Percentiles rank a stretch among this genome's conserved stretches.
Conservation (phyloP, 2,113 vertebrate genomes). For the Peromyscus polionotus region DNA sequence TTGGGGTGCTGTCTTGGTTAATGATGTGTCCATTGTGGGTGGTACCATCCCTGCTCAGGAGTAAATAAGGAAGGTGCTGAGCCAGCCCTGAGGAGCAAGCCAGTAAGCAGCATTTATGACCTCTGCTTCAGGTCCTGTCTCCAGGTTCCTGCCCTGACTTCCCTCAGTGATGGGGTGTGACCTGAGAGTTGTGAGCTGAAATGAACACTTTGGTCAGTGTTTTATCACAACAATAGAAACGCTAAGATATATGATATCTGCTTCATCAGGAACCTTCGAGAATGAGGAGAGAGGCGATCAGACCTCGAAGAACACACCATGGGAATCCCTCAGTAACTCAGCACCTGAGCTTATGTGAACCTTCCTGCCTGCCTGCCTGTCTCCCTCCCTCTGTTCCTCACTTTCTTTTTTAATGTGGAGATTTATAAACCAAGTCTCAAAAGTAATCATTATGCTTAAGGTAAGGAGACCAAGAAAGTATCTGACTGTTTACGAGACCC, state of each 20-base stretch:
- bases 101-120: too few species aligned
- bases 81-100: not conserved
- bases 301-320: not conserved
- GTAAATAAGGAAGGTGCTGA: not conserved
- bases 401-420: not conserved
- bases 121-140: not conserved
- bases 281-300: not conserved
- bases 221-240: not conserved
- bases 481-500: slow-evolving; percentile 51
- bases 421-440: slow-evolving; percentile 60
- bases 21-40: not conserved
- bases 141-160: not conserved
- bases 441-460: slow-evolving; percentile 45
- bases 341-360: not conserved
- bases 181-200: not conserved
- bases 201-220: not conserved
- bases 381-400: too few species aligned
- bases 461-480: slow-evolving; percentile 61
- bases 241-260: not conserved
- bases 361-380: not conserved
- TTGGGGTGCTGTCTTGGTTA: not conserved
- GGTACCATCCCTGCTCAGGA: not conserved
- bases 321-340: slow-evolving; percentile 24
- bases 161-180: not conserved
- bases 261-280: not conserved